A percentile compares a stretch with the other conserved stretches of the same genome.
Conservation (phyloP, 1,140 invertebrate species). For the Hyposmocoma kahamanoa region DNA sequence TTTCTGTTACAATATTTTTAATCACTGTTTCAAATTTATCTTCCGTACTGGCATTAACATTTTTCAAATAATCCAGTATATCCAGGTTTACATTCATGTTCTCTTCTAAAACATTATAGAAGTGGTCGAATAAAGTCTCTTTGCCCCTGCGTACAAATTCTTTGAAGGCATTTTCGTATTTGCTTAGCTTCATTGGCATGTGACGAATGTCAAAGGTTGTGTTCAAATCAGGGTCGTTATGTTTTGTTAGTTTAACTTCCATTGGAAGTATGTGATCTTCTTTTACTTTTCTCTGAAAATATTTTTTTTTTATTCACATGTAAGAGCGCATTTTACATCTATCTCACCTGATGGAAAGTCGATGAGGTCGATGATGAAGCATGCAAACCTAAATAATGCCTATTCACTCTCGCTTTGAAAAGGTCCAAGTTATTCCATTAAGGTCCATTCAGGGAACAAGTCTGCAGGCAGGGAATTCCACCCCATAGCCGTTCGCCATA, state of each 20-base stretch:
- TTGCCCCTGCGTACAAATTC: constrained; percentile 56
- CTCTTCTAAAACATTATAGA: constrained; percentile 20
- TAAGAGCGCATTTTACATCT: too few species aligned
- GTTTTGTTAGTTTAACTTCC: constrained; percentile 36
- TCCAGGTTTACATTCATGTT: constrained; percentile 27
- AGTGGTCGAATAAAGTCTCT: constrained; percentile 52
- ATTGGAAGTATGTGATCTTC: constrained; percentile 53
- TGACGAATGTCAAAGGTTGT: constrained; percentile 44
- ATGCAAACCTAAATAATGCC: too few species aligned
- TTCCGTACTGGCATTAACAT: constrained; percentile 54
- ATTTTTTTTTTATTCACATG: too few species aligned
- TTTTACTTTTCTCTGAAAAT: constrained; percentile 50
- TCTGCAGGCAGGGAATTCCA: too few species aligned
- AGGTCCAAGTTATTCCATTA: too few species aligned
- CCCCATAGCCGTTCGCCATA: too few species aligned
- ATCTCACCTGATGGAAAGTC: too few species aligned
- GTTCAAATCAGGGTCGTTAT: constrained; percentile 46
- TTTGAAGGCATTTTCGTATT: constrained; percentile 50
- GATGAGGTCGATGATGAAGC: too few species aligned
- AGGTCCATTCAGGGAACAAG: too few species aligned
- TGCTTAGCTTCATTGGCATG: constrained; percentile 40
- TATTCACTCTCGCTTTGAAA: too few species aligned
- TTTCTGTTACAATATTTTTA: constrained; percentile 40
- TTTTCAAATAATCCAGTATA: constrained; percentile 40
- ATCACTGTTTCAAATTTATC: constrained; percentile 54